A percentile compares a stretch with the other conserved stretches of the same genome.
These are phyloP conservation scores for Helleia helle DNA, from an alignment of 2,888 invertebrate species.

Conservation along the genomic window DNA sequence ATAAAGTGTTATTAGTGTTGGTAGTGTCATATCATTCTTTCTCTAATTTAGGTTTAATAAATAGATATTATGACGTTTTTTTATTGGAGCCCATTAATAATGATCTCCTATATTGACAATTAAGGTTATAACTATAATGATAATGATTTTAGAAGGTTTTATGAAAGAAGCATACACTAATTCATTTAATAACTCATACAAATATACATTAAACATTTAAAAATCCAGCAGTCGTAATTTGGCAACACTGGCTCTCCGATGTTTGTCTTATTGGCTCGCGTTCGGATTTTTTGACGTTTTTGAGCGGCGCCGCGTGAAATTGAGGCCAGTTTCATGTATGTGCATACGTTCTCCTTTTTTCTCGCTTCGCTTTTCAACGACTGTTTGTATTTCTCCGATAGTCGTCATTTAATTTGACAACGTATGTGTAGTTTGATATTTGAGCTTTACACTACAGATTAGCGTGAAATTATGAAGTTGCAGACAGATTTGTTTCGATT, in stretches of 20 bases:
- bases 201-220: too few relatives aligned
- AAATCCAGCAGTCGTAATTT: too few relatives aligned
- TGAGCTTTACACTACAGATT: neutral
- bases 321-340: constrained; percentile 19
- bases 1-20: too few relatives aligned
- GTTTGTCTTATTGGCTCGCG: constrained; percentile 17
- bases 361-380: constrained; percentile 21
- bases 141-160: too few relatives aligned
- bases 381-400: constrained; percentile 15
- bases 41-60: too few relatives aligned
- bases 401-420: constrained; percentile 15
- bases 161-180: too few relatives aligned
- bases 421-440: constrained; percentile 8
- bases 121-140: too few relatives aligned
- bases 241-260: constrained; percentile 16
- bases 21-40: too few relatives aligned
- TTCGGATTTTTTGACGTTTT: constrained; percentile 21
- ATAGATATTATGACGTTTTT: too few relatives aligned
- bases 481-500: neutral
- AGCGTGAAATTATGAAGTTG: neutral
- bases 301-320: constrained; percentile 29
- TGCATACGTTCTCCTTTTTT: constrained; percentile 22
- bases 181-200: too few relatives aligned
- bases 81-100: too few relatives aligned
- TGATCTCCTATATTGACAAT: too few relatives aligned